Evolutionary conservation across 2,888 invertebrate genomes (phyloP).

Genomic region (Eristalis intricaria): DNA sequence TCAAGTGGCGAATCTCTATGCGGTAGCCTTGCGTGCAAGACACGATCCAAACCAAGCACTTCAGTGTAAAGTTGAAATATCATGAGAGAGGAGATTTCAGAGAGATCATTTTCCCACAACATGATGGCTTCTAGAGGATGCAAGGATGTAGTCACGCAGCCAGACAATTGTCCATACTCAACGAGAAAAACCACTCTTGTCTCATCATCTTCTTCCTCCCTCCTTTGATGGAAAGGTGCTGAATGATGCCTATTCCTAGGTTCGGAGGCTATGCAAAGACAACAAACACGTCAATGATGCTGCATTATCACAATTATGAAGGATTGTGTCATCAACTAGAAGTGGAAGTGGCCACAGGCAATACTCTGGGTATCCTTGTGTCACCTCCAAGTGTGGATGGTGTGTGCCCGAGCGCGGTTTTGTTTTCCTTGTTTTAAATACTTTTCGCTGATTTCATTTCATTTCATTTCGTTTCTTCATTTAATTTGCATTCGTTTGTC

Average conservation of each 20-base stretch:
- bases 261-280: slow-evolving; percentile 30
- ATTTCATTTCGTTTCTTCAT: slow-evolving; percentile 5
- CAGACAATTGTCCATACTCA: slow-evolving; percentile 63
- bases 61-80: slow-evolving; percentile 52
- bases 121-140: slow-evolving; percentile 36
- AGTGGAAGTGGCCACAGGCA: slow-evolving; percentile 66
- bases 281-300: slow-evolving; percentile 61
- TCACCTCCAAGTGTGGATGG: neutral
- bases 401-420: slow-evolving; percentile 30
- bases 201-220: neutral
- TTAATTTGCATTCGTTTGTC: slow-evolving; percentile 42
- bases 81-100: slow-evolving; percentile 22
- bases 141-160: slow-evolving; percentile 67
- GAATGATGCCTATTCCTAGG: slow-evolving; percentile 19
- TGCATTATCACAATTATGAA: slow-evolving; percentile 70
- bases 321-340: slow-evolving; percentile 52
- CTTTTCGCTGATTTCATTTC: slow-evolving; percentile 48
- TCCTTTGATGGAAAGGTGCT: neutral
- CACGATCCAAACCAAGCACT: slow-evolving; percentile 63
- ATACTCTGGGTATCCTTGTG: slow-evolving; percentile 17
- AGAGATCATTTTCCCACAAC: slow-evolving; percentile 66
- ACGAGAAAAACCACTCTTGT: slow-evolving; percentile 5
- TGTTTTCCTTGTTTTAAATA: slow-evolving; percentile 17
- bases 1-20: slow-evolving; percentile 26
- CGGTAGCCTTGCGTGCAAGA: slow-evolving; percentile 34